Evolutionary conservation across 2,797 vertebrate species (phyloP).

Genomic region (Leuciscus waleckii): DNA sequence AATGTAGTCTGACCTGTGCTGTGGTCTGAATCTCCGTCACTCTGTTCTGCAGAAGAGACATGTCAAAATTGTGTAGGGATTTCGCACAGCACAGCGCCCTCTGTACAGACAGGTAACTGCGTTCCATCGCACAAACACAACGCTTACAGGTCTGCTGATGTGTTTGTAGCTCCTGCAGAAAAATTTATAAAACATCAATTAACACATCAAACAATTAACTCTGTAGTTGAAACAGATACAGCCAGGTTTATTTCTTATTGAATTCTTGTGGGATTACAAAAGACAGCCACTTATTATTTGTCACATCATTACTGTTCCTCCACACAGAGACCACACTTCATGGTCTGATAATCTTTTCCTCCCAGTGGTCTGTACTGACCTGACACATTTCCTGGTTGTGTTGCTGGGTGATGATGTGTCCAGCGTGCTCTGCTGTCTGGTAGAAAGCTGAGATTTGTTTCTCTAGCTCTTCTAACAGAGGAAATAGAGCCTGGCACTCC

Average conservation of each 20-base stretch:
- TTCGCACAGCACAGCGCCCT: slow-evolving; percentile 83
- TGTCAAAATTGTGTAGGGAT: slow-evolving; percentile 86
- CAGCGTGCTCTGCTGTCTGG: slow-evolving; percentile 88
- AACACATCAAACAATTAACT: not conserved
- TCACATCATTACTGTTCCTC: not conserved
- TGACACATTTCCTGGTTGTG: slow-evolving; percentile 88
- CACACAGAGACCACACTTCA: not conserved
- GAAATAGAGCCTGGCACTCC: slow-evolving; percentile 87
- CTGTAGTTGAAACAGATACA: not conserved
- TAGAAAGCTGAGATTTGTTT: slow-evolving; percentile 93
- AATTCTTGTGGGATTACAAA: not conserved
- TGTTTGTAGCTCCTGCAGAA: slow-evolving; percentile 85
- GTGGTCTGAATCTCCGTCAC: slow-evolving; percentile 86
- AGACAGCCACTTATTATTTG: not conserved
- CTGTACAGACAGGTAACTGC: slow-evolving; percentile 87
- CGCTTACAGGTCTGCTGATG: slow-evolving; percentile 95
- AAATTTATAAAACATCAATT: slow-evolving; percentile 39
- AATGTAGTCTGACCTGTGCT: slow-evolving; percentile 82
- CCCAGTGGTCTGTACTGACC: slow-evolving; percentile 75
- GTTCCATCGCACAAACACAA: slow-evolving; percentile 87
- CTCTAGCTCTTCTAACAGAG: slow-evolving; percentile 91
- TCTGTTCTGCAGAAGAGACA: slow-evolving; percentile 88
- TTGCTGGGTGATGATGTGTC: slow-evolving; percentile 72
- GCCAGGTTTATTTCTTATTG: not conserved
- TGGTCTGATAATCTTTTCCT: slow-evolving; percentile 7